Base-by-base conservation (phyloP, 2,888 invertebrate species). In the Steromphala cineraria region DNA sequence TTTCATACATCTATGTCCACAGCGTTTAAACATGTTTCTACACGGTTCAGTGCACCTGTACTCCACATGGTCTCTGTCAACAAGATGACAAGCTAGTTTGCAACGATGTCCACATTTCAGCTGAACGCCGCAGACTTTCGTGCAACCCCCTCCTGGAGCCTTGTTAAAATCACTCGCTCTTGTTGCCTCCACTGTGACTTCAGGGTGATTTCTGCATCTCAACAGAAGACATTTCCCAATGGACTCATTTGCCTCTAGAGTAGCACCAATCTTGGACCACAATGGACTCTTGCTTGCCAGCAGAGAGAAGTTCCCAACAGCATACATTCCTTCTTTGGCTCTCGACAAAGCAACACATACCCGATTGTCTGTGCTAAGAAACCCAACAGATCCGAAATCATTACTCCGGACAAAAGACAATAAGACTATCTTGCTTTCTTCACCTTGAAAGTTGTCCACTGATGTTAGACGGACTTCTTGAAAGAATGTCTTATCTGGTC, bases 401-500 rank as follows among this genome's bases (percentile, higher is more conserved):
- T 92, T 93, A 81, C 91, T 92, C 67, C 93, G 83, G 1, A 93
- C 93, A 52, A 93, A 87, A 19, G 93, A 93, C 40, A 93, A 80
- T 15, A 93, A 79, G n/a, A 93, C 87, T 56, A 93, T 91, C 79
- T 93, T 92, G 84, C 92, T 93, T 85, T 93, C 93, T 83, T 92
- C 92, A 13, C 93, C 93, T 81, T 93, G 93, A 75, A 86, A 92
- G 77, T 92, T 92, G 83, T 92, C 92, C 3, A 92, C 87, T 3
- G 88, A 86, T 28, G 87, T 89, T 3, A 90, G 83, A 1, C 84
- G 81, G 7, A 92, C 89, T n/a, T 89, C 90, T 13, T 89, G 85
- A 81, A 87, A 90, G 1, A 46, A 46, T 1, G 46, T 10, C 28
- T n/a, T 67, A 28, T 67, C 67, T 28, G 82, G 84, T 28, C 83